phyloP scores from a whole-genome alignment of 1,140 invertebrate species.

The Drosophila arawakana region DNA sequence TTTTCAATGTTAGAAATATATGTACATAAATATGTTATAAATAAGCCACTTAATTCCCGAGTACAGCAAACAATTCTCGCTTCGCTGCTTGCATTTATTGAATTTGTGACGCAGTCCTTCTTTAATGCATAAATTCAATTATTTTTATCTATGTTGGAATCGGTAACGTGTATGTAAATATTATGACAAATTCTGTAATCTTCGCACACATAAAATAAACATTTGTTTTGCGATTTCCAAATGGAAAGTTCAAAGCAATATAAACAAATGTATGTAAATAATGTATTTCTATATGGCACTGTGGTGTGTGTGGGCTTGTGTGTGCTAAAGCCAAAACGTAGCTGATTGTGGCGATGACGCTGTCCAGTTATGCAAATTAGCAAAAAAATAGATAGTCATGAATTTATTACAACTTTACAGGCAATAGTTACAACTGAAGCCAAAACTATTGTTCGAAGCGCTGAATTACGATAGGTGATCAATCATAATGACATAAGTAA shows the following conservation, averaged over 20 bases:
- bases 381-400: slow-evolving; percentile 33
- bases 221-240: slow-evolving; percentile 31
- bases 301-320: not conserved
- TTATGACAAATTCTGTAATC: slow-evolving; percentile 24
- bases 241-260: slow-evolving; percentile 45
- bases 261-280: slow-evolving; percentile 39
- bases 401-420: slow-evolving; percentile 61
- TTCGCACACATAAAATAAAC: slow-evolving; percentile 19
- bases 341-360: slow-evolving; percentile 67
- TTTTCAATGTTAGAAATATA: not conserved
- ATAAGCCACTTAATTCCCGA: too few species aligned
- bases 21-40: too few species aligned
- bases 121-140: not conserved
- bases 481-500: slow-evolving; percentile 38
- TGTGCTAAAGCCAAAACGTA: slow-evolving; percentile 31
- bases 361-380: slow-evolving; percentile 64
- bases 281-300: slow-evolving; percentile 3
- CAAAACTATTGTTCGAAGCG: not conserved
- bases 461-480: slow-evolving; percentile 41
- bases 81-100: too few species aligned
- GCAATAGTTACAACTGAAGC: slow-evolving; percentile 27
- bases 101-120: not conserved
- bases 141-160: slow-evolving; percentile 1
- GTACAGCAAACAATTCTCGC: too few species aligned
- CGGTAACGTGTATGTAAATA: not conserved